Evolutionary conservation across 1,140 invertebrate genomes (phyloP).

Genomic region (Drosophila lacertosa): DNA sequence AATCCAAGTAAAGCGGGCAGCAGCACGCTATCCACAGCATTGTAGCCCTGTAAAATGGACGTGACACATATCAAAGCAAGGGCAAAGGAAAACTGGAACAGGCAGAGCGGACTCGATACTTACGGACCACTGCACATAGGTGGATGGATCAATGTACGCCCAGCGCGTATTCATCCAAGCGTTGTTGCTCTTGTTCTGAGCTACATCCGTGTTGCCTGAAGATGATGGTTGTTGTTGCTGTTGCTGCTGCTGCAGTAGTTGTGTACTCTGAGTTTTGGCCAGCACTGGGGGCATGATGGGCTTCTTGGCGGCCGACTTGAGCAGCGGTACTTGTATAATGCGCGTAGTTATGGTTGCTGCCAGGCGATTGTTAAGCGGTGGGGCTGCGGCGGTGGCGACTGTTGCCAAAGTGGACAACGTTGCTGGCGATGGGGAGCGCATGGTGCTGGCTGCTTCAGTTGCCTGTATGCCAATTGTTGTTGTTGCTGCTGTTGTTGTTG

Average conservation of each 20-base stretch:
- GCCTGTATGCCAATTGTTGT: slow-evolving; percentile 13
- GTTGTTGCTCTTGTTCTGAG: slow-evolving; percentile 52
- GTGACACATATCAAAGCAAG: neutral
- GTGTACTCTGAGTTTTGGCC: slow-evolving; percentile 67
- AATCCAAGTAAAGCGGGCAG: slow-evolving; percentile 77
- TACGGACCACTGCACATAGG: slow-evolving; percentile 88
- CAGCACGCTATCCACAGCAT: slow-evolving; percentile 82
- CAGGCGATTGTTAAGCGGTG: slow-evolving; percentile 30
- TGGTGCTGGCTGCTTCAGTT: slow-evolving; percentile 4
- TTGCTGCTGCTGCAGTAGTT: slow-evolving; percentile 21
- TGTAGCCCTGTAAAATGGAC: slow-evolving; percentile 65
- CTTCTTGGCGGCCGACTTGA: slow-evolving; percentile 78
- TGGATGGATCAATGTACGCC: slow-evolving; percentile 87
- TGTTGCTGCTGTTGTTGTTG: slow-evolving; percentile 17
- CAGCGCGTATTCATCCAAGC: slow-evolving; percentile 84
- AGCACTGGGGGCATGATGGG: slow-evolving; percentile 80
- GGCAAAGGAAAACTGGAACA: neutral
- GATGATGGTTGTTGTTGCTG: slow-evolving; percentile 6
- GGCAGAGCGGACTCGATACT: slow-evolving; percentile 57
- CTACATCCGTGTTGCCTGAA: slow-evolving; percentile 2
- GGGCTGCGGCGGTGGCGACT: slow-evolving; percentile 17
- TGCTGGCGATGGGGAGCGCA: neutral
- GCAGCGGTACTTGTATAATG: slow-evolving; percentile 77
- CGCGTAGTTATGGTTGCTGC: slow-evolving; percentile 68
- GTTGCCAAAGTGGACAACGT: slow-evolving; percentile 21